phyloP scores from a whole-genome alignment of 1,140 invertebrate genomes.

The Octopus sinensis region DNA sequence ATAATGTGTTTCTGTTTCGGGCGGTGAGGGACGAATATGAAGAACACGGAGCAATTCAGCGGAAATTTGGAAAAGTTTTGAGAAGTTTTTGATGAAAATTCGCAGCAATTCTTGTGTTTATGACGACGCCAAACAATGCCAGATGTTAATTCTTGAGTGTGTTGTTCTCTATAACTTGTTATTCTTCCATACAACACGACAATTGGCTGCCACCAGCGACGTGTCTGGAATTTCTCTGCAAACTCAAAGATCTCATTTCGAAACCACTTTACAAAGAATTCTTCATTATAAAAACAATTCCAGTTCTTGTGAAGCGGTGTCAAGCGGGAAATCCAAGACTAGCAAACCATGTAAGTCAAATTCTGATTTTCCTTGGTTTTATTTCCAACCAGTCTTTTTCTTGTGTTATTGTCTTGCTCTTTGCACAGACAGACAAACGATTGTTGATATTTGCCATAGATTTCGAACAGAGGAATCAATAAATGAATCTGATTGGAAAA shows the following conservation, averaged over 20 bases:
- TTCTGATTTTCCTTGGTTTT: too few species aligned
- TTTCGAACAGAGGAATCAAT: too few species aligned
- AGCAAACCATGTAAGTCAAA: too few species aligned
- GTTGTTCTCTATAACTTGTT: neutral
- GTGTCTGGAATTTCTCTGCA: neutral
- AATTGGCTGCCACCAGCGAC: neutral
- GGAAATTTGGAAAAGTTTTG: neutral
- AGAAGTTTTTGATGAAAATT: neutral
- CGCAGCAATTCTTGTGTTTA: neutral
- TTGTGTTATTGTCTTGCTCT: too few species aligned
- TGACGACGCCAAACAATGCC: too few species aligned
- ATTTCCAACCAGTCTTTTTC: too few species aligned
- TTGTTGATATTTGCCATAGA: too few species aligned
- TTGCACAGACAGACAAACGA: too few species aligned
- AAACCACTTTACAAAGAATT: neutral
- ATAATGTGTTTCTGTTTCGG: neutral
- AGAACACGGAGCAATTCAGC: neutral
- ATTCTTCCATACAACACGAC: neutral
- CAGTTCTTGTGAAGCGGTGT: too few species aligned
- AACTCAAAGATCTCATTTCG: neutral
- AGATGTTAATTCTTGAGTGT: neutral
- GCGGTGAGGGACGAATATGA: neutral
- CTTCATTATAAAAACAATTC: neutral
- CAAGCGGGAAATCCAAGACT: too few species aligned
- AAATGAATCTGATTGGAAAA: too few species aligned